phyloP scores from a whole-genome alignment of 2,113 vertebrate species.

The Dunckerocampus dactyliophorus region DNA sequence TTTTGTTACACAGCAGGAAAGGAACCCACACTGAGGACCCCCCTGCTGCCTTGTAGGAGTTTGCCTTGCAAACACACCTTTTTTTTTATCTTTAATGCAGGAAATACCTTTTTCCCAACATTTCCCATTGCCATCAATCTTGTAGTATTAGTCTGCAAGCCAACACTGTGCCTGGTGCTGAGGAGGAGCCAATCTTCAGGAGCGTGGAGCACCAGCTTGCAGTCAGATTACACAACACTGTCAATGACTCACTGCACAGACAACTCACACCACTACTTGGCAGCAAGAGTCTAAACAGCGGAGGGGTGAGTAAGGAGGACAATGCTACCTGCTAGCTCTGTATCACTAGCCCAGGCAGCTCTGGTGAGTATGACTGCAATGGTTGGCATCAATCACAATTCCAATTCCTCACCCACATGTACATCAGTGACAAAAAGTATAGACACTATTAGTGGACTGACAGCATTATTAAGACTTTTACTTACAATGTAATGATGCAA shows the following conservation, averaged over 20 bases:
- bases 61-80: conserved; percentile 32
- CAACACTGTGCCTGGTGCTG: conserved; percentile 25
- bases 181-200: conserved; percentile 52
- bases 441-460: too few species aligned
- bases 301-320: conserved; percentile 55
- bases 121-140: conserved; percentile 28
- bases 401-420: too few species aligned
- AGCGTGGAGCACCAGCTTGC: conserved; percentile 39
- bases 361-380: conserved; percentile 57
- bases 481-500: too few species aligned
- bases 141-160: conserved; percentile 31
- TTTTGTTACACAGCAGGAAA: conserved; percentile 36
- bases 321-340: conserved; percentile 55
- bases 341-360: conserved; percentile 57
- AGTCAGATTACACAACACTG: conserved; percentile 17
- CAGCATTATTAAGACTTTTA: too few species aligned
- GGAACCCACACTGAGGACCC: conserved; percentile 45
- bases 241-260: too few species aligned
- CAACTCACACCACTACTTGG: conserved; percentile 17
- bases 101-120: conserved; percentile 18
- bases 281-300: conserved; percentile 26
- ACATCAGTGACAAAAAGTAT: too few species aligned
- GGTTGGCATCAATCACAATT: background rate
- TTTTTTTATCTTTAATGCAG: conserved; percentile 17
- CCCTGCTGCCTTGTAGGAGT: conserved; percentile 29